Conservation (phyloP, 2,797 vertebrate genomes). For the Chloroceryle amazona region DNA sequence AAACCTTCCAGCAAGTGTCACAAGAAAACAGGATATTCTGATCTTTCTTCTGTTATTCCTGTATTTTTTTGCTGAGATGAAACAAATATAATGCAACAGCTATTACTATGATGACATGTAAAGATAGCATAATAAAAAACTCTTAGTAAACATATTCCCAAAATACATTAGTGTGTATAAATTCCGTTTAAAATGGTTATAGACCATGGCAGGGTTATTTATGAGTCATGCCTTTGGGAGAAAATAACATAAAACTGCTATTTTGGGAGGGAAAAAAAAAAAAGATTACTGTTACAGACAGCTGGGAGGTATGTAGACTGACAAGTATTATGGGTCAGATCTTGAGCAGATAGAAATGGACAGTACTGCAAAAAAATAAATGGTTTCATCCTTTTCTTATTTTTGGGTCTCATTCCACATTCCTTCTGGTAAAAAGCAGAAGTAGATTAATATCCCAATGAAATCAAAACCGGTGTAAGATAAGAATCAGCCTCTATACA, state of each 20-base stretch:
- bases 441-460: slow-evolving; percentile 52
- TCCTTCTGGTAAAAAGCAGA: slow-evolving; percentile 50
- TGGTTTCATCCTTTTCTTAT: background rate
- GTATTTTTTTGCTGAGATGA: slow-evolving; percentile 76
- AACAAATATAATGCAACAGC: slow-evolving; percentile 76
- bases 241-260: slow-evolving; percentile 65
- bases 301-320: slow-evolving; percentile 26
- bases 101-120: slow-evolving; percentile 80
- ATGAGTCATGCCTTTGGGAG: slow-evolving; percentile 75
- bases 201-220: slow-evolving; percentile 79
- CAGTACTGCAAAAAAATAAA: slow-evolving; percentile 50
- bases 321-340: slow-evolving; percentile 25
- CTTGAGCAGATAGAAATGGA: slow-evolving; percentile 37
- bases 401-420: slow-evolving; percentile 5
- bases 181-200: slow-evolving; percentile 81
- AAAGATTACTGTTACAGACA: background rate
- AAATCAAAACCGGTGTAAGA: background rate
- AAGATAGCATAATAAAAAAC: slow-evolving; percentile 80
- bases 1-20: slow-evolving; percentile 26
- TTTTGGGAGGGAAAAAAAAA: background rate
- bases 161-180: slow-evolving; percentile 65
- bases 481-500: slow-evolving; percentile 40
- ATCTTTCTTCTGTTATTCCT: slow-evolving; percentile 74
- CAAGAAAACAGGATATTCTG: slow-evolving; percentile 61
- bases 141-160: slow-evolving; percentile 81